Evolutionary conservation across 2,888 invertebrate genomes (phyloP), one percentile per base, ranked within the genome.

Genomic region (Erannis defoliaria): DNA sequence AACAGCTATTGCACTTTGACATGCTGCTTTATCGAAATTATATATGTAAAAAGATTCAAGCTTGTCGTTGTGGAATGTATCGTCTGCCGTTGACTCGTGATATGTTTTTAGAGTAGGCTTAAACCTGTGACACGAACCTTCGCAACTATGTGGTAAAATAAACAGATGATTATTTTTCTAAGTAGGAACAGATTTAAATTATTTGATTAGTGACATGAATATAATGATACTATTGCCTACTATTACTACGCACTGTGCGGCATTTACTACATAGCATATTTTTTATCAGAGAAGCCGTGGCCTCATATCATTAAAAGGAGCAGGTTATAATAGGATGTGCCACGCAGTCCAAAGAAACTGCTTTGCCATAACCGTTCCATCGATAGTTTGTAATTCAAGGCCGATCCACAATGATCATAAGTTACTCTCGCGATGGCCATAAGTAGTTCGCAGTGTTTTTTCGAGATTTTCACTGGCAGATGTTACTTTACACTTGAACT

Each of bases 101-200:
- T 67, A 67, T 57, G 76, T 58, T 56, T 78, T 72, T 74, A 70
- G 33, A 75, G 55, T 54, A 59, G 62, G 40, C 49, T 48, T 35
- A 35, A 35, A 49, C 26, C 14, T 38, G 16, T 40, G 14, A 48
- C 38, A 53, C 46, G 42, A n/a, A n/a, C n/a, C n/a, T n/a, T n/a
- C 26, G 33, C 33, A 33, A 40, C 31, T 40, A 53, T 59, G 51
- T 21, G n/a, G 19, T n/a, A n/a, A n/a, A n/a, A n/a, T n/a, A n/a
- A n/a, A n/a, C n/a, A n/a, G n/a, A n/a, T n/a, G n/a, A n/a, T n/a
- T n/a, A n/a, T n/a, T n/a, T n/a, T n/a, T n/a, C n/a, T n/a, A n/a
- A n/a, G n/a, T n/a, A n/a, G n/a, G n/a, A n/a, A n/a, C n/a, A n/a
- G n/a, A n/a, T n/a, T n/a, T n/a, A n/a, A n/a, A n/a, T n/a, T n/a